Percentiles rank a stretch among this genome's conserved stretches.
Evolutionary conservation across 2,888 invertebrate genomes (phyloP).

Genomic region (Druceiella hillmani): DNA sequence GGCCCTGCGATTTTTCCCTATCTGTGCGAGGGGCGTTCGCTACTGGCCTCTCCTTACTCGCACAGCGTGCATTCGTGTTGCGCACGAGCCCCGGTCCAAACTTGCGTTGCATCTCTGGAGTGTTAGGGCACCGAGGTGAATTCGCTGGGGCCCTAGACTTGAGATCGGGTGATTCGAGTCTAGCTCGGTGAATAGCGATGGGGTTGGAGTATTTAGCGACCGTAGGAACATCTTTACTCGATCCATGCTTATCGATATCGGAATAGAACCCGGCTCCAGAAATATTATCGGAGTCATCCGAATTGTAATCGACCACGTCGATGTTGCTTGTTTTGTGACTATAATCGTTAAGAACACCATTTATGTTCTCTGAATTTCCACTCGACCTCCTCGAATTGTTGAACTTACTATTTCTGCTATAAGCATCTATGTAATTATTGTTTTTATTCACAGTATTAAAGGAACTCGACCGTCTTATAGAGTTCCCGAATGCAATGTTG

Average conservation of each 20-base stretch:
- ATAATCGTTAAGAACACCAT: conserved; percentile 25
- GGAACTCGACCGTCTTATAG: conserved; percentile 63
- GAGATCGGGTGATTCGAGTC: conserved; percentile 51
- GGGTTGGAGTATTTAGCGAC: conserved; percentile 66
- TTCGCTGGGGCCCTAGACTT: conserved; percentile 44
- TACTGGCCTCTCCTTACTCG: conserved; percentile 46
- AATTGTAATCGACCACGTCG: conserved; percentile 30
- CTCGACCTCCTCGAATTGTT: conserved; percentile 33
- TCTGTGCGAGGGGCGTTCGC: conserved; percentile 36
- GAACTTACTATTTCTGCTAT: conserved; percentile 24
- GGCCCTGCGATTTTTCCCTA: conserved; percentile 36
- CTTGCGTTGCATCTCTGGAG: conserved; percentile 57
- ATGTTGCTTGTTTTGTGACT: conserved; percentile 17
- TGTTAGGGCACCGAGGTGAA: conserved; percentile 53
- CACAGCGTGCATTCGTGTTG: conserved; percentile 36
- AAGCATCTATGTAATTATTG: conserved; percentile 37
- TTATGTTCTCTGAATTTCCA: conserved; percentile 37
- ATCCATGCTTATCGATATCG: conserved; percentile 16
- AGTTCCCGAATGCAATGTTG: conserved; percentile 34
- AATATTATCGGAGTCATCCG: conserved; percentile 42
- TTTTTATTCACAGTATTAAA: conserved; percentile 52
- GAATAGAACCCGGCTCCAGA: conserved; percentile 29
- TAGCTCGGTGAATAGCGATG: conserved; percentile 60
- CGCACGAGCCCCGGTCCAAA: conserved; percentile 48
- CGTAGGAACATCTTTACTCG: conserved; percentile 27